Evolutionary conservation across 1,140 invertebrate species (phyloP).

Genomic region (Pantala flavescens): DNA sequence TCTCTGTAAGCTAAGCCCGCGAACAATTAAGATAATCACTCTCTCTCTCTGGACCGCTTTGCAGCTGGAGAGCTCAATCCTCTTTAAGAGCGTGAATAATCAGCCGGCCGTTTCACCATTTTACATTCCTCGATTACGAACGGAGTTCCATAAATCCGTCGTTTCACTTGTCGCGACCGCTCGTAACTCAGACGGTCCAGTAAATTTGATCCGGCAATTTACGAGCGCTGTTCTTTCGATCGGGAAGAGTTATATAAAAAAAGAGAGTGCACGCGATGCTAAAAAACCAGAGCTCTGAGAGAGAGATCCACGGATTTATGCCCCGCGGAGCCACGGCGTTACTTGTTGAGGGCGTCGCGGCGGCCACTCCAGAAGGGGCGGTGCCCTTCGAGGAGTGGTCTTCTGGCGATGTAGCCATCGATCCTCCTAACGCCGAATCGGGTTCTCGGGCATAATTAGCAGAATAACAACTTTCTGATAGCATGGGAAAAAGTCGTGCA

Average conservation of each 20-base stretch:
- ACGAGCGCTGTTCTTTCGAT: background rate
- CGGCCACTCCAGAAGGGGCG: background rate
- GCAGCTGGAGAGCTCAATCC: background rate
- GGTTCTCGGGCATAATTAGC: background rate
- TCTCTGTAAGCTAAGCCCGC: too few relatives aligned
- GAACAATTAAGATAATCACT: background rate
- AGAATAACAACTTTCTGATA: background rate
- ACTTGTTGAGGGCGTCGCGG: constrained; percentile 1
- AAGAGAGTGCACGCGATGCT: background rate
- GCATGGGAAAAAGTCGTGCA: background rate
- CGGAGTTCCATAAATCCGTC: background rate
- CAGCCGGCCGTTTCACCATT: background rate
- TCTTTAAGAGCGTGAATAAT: constrained; percentile 3
- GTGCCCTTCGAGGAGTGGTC: background rate
- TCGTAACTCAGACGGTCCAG: background rate
- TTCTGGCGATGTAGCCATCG: background rate
- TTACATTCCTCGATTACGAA: constrained; percentile 1
- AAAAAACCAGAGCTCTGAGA: background rate
- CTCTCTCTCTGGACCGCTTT: background rate
- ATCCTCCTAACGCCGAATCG: background rate
- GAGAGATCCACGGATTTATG: background rate
- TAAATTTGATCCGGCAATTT: constrained; percentile 4
- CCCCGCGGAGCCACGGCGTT: background rate
- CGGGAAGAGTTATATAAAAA: background rate
- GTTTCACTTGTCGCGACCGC: background rate